Base-by-base conservation (phyloP, 1,140 invertebrate genomes). In the Penaeus japonicus region DNA sequence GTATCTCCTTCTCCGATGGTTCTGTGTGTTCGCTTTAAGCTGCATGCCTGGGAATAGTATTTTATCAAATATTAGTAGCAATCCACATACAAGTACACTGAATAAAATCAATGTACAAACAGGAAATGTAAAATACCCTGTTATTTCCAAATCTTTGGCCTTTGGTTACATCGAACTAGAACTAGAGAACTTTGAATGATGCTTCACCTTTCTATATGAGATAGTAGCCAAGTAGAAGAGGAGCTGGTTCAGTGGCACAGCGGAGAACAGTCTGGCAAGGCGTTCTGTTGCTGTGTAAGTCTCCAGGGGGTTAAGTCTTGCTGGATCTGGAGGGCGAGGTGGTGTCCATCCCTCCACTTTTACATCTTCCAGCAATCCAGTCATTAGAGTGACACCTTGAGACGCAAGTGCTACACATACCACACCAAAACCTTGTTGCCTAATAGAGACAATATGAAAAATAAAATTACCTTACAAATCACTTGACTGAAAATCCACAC, bases 161-260 rank as follows among this genome's bases (percentile, higher is more conserved):
- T n/a, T n/a, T n/a, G n/a, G n/a, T n/a, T n/a, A n/a, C n/a, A n/a
- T n/a, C n/a, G n/a, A n/a, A n/a, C n/a, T n/a, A 47, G 0, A 47
- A 47, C 10, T 12, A 47, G 0, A 15, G 10, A 12, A 47, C 10
- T 47, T 47, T 24, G 15, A 59, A 30, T 91, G 27, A 20, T 75
- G 87, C n/a, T 89, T 85, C 79, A 95, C 95, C 94, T 98, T 98
- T 92, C 96, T 95, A 92, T 98, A 98, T 90, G 96, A 96, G 32
- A 97, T 96, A 4, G 96, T 96, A 12, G 97, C 96, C 59, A 98
- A 92, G 89, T 96, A 96, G 90, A 98, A 97, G 10, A 98, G 93
- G 1, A 98, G 93, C 92, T 98, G 96, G 92, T 95, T 96, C 4
- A 97, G 91, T 73, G 95, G 95, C 35, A 96, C 94, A 47, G 95